Evolutionary conservation across 2,888 invertebrate genomes (phyloP), one percentile per base, ranked within the genome.

Genomic region (Lamellibrachia satsuma): DNA sequence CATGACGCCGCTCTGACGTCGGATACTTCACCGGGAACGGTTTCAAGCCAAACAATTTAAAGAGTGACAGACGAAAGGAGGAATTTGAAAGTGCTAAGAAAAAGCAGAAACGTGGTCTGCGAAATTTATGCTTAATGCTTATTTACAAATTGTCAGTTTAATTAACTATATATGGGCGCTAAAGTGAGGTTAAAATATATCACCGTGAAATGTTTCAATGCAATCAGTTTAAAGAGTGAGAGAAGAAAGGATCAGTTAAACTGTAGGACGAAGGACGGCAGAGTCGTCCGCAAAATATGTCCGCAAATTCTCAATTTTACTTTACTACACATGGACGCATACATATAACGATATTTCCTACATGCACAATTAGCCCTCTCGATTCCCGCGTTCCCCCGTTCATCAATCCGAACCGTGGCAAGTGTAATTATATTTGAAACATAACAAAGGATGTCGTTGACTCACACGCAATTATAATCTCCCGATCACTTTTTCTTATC

Each of bases 381-480:
- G 75, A 75, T 75, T 75, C 75, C 75, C 55, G 55, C 55, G 55
- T 55, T 7, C 55, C 55, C 55, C 55, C 22, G 75, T 75, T 75
- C 75, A 75, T 75, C 75, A 75, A 75, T 75, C 75, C 75, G 75
- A 15, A n/a, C 75, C 3, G 22, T 75, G 39, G 39, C 75, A n/a
- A 75, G 75, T 75, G 75, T 75, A 15, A 75, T 75, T 75, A 75
- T 75, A 75, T 75, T 75, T 75, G 75, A 75, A 75, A 75, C 75
- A 75, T 15, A 75, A 75, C 75, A 75, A 75, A 75, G 75, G 75
- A 75, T 75, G 6, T 75, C 75, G 75, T 75, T 75, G 75, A 75
- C 75, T 75, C 75, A 75, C 75, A 75, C 75, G 75, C 75, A 75
- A 75, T 75, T 75, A 75, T 75, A 22, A 75, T 75, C 75, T 75